Base-by-base conservation (phyloP, 2,888 invertebrate species). In the Lepidochitona cinerea region DNA sequence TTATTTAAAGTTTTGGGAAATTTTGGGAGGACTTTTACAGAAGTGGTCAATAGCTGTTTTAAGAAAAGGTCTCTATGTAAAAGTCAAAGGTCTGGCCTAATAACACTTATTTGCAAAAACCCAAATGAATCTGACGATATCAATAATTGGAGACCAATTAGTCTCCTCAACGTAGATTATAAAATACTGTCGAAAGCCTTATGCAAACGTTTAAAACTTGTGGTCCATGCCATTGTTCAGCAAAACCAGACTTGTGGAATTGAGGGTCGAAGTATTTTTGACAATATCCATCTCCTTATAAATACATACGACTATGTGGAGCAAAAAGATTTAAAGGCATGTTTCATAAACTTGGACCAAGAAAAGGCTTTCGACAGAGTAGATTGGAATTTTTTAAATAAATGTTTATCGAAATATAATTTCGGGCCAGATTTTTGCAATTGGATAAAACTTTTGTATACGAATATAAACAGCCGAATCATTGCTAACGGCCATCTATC, bases 361-460 rank as follows among this genome's bases (percentile, higher is more conserved):
- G 79, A 78, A 64, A 83, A 82, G 54, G 81, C 81, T 1, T 82
- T 82, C 37, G 81, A 82, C 68, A 71, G 81, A 54, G 81, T 81
- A 14, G 73, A 74, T 29, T 76, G 78, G 70, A 59, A 70, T 14
- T 82, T 73, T 72, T n/a, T 83, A 26, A 77, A 75, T 73, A 72
- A 79, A 66, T 67, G 71, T 14, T 68, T 83, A 41, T 1, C 68
- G 5, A 52, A 73, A 9, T 81, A 77, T 73, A 78, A 79, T 26
- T 81, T 83, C 76, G 70, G 75, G 32, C 33, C 73, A n/a, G 49
- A 71, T 54, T 76, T 82, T 37, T 72, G 79, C 32, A 59, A 77
- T 6, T 79, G 77, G 77, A n/a, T 74, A 80, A 26, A 73, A 75
- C n/a, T n/a, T n/a, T 37, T 66, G 23, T 66, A 66, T 37, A 66